Base-by-base conservation (phyloP, 2,113 vertebrate species). In the Lichenostomus cassidix region DNA sequence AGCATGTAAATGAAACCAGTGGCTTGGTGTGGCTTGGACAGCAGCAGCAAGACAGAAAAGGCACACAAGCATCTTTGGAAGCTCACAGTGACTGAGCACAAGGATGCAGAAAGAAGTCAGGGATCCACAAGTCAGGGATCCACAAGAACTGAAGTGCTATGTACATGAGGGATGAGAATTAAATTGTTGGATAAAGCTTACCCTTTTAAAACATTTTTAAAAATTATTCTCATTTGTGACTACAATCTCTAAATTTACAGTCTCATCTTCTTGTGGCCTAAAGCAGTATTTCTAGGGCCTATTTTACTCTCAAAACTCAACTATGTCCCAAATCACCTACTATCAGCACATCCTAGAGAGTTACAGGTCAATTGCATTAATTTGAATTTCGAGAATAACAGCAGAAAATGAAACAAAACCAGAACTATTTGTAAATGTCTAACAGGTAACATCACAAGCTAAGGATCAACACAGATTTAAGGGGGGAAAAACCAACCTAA, bases 1-100 rank as follows among this genome's bases (percentile, higher is more conserved):
- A 75, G 33, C 19, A 27, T 8, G 17, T 28, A 31, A 42, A 84
- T 10, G 16, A 82, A 60, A 35, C 7, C 21, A n/a, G 20, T 25
- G 23, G 33, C 28, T 74, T 75, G 24, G 18, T 15, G 17, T 31
- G 65, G 19, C 50, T 65, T 47, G 18, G 42, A 46, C 5, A 4
- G 52, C 58, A 75, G 39, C 62, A 68, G 20, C 15, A 89, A 65
- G 35, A 46, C 9, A 59, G 39, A 1, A 28, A 58, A 62, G 14
- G 52, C 39, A 70, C 33, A 6, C 11, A 8, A 0, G 0, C 7
- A 29, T 16, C 47, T 50, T 33, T 22, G 12, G 18, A 59, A 74
- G 28, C 42, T 67, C 31, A 47, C 21, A 35, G 47, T 14, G 15
- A 65, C 46, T 12, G 8, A 58, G 11, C 78, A 33, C 8, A 84